Base-by-base conservation (phyloP, 2,797 vertebrate genomes). In the Diplodus puntazzo region DNA sequence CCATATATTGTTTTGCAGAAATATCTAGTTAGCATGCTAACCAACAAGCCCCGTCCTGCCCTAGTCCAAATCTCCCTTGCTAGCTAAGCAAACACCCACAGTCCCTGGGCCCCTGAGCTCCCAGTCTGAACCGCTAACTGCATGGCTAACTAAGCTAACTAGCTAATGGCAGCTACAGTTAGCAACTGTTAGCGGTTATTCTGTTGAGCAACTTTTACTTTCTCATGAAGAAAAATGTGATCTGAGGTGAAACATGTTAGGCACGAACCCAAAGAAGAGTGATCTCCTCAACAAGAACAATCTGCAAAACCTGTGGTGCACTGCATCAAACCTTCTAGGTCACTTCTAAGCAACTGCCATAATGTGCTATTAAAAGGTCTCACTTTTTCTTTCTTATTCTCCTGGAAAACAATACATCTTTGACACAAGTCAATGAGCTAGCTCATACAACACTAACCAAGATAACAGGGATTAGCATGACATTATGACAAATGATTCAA, bases 381-480 rank as follows among this genome's bases (percentile, higher is more conserved):
- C 23, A 63, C 73, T 14, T 46, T 48, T 55, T 17, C 52, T 17
- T 2, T 16, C 50, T 61, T n/a, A 13, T 75, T 50, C 10, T 66
- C 46, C 13, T 10, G 61, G 63, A 81, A 84, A 85, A 88, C 73
- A 71, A 81, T 71, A 21, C 30, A 6, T 72, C 65, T 79, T 23
- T 78, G 62, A 73, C 69, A 74, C 48, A 25, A 57, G 58, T n/a
- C 61, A 81, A 60, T 14, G 55, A 77, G 71, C 61, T 43, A 52
- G 59, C 73, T 69, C 46, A 69, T 75, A 10, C 39, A 64, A 74
- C 71, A 75, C 57, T 67, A 60, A 65, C 65, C 0, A 8, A 78
- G 78, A 87, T 87, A 79, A 87, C 58, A 12, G 58, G 76, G 87
- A 89, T 88, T 87, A 87, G 62, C 18, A 1, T 69, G 73, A 59